Percentiles rank a stretch among this genome's conserved stretches.
These are phyloP conservation scores for Kryptopterus vitreolus DNA, from an alignment of 2,797 vertebrate genomes.

Conservation along the genomic window DNA sequence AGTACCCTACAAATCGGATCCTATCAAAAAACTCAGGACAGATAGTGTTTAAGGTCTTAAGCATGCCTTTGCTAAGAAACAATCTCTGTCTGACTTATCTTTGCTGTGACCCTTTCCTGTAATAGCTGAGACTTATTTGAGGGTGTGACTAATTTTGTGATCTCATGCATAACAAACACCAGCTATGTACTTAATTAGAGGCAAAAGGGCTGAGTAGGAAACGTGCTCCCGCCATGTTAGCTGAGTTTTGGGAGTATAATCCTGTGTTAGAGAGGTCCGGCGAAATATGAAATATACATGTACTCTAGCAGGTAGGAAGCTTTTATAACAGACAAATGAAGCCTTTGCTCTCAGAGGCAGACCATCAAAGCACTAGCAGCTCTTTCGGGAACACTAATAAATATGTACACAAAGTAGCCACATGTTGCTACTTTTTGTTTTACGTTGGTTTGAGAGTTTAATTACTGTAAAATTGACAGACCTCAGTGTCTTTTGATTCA, in stretches of 20 bases:
- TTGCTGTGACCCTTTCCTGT: conserved; percentile 44
- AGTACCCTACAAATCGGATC: background rate
- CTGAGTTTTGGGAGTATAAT: conserved; percentile 44
- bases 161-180: conserved; percentile 60
- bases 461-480: background rate
- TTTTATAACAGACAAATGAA: conserved; percentile 43
- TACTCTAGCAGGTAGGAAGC: conserved; percentile 55
- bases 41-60: background rate
- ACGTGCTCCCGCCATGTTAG: conserved; percentile 29
- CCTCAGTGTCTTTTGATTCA: background rate
- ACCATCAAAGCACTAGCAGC: background rate
- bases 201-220: conserved; percentile 28
- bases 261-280: conserved; percentile 58
- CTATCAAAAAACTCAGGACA: background rate
- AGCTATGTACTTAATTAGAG: conserved; percentile 67
- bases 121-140: conserved; percentile 12
- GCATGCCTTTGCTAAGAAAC: background rate
- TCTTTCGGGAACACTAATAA: conserved; percentile 30
- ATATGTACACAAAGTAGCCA: background rate
- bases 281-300: conserved; percentile 69
- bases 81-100: background rate
- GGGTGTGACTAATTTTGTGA: conserved; percentile 67
- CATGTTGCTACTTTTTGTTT: background rate
- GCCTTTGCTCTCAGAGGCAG: conserved; percentile 55
- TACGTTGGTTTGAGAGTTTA: background rate